Evolutionary conservation across 2,797 vertebrate species (phyloP).

Genomic region (Periparus ater): DNA sequence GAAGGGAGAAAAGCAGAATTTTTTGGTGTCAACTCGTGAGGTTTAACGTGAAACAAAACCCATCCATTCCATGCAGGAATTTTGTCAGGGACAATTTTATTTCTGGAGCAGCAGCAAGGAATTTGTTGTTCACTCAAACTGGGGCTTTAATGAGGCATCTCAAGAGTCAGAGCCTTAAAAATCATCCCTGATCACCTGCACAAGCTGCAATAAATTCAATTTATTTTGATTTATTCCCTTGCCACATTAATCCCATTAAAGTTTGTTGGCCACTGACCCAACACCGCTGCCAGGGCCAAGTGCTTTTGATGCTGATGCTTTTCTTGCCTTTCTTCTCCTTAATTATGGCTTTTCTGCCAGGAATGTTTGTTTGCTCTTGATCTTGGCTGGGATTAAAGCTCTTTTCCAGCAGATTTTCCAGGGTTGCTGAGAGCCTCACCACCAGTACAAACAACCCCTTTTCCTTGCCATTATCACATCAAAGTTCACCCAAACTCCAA

Average conservation of each 20-base stretch:
- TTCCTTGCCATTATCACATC: constrained; percentile 33
- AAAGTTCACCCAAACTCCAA: constrained; percentile 7
- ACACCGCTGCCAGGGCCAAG: background rate
- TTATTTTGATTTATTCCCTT: background rate
- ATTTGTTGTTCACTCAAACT: background rate
- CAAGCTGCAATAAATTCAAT: background rate
- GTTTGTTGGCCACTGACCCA: background rate
- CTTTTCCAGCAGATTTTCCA: background rate
- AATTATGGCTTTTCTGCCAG: constrained; percentile 13
- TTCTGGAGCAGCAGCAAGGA: background rate
- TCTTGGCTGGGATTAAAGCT: constrained; percentile 17
- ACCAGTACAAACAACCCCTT: background rate
- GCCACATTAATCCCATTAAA: background rate
- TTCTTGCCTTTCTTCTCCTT: constrained; percentile 2
- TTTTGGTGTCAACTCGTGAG: background rate
- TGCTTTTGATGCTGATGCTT: background rate
- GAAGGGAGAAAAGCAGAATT: background rate
- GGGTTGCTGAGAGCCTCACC: background rate
- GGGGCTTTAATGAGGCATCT: background rate
- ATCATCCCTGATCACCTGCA: background rate
- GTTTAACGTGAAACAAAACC: fast-evolving
- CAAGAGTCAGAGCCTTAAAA: background rate
- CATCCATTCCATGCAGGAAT: background rate
- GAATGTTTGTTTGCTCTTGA: constrained; percentile 1
- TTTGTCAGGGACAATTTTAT: background rate